phyloP scores from a whole-genome alignment of 1,140 invertebrate species.

The Spodoptera litura region DNA sequence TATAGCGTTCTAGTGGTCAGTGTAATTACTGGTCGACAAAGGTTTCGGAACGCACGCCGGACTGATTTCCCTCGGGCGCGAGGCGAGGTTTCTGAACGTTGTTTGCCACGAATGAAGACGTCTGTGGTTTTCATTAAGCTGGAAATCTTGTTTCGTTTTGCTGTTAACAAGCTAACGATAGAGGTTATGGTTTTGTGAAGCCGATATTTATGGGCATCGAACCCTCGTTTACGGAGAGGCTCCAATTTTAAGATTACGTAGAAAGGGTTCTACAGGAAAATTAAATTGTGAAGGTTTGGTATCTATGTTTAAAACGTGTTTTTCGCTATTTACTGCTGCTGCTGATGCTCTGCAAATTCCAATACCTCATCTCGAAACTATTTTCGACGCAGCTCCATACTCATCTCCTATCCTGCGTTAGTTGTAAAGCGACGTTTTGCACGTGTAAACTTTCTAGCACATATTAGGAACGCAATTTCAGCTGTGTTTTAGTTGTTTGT shows the following conservation, averaged over 20 bases:
- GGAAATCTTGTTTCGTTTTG: constrained; percentile 47
- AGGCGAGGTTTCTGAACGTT: constrained; percentile 37
- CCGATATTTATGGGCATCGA: constrained; percentile 9
- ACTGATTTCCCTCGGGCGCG: constrained; percentile 48
- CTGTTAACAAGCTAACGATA: constrained; percentile 20
- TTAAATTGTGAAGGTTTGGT: no score
- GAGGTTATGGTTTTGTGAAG: constrained; percentile 26
- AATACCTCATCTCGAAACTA: constrained; percentile 14
- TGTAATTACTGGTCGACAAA: constrained; percentile 49
- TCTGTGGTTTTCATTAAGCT: constrained; percentile 47
- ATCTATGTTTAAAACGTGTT: no score
- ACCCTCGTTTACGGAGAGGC: background rate
- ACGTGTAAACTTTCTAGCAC: constrained; percentile 6
- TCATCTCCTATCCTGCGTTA: no score
- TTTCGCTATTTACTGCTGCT: no score
- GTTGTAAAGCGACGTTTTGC: background rate
- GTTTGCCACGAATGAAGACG: constrained; percentile 43
- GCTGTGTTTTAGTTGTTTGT: constrained; percentile 10
- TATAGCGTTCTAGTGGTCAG: constrained; percentile 46
- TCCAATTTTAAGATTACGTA: background rate
- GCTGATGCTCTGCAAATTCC: background rate
- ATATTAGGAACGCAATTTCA: constrained; percentile 10
- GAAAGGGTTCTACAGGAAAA: background rate
- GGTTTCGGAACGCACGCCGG: constrained; percentile 49
- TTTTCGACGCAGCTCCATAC: background rate